phyloP scores from a whole-genome alignment of 2,797 vertebrate genomes.

The Oceanodroma leucorhoa region DNA sequence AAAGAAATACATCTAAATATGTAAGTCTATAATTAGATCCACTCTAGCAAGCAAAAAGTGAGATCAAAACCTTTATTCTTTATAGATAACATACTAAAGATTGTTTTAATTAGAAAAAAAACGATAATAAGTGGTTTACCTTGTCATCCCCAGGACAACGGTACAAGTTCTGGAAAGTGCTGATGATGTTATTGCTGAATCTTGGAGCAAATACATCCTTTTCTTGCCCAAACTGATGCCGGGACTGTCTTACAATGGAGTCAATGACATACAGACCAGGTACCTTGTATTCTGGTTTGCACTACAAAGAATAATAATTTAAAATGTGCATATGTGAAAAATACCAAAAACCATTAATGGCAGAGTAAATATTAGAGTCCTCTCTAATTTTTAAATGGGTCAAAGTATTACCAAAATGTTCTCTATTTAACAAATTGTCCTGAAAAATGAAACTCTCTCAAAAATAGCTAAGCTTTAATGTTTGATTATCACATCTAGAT shows the following conservation, averaged over 20 bases:
- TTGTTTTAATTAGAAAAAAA: background rate
- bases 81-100: background rate
- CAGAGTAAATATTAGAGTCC: background rate
- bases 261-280: conserved; percentile 97
- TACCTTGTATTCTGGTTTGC: conserved; percentile 99
- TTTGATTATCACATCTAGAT: background rate
- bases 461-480: background rate
- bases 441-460: background rate
- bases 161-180: conserved; percentile 97
- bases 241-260: conserved; percentile 96
- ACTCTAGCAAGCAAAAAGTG: background rate
- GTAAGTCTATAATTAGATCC: background rate
- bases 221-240: conserved; percentile 98
- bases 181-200: conserved; percentile 98
- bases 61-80: background rate
- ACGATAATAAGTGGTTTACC: conserved; percentile 72
- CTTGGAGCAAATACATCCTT: conserved; percentile 98
- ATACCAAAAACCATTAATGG: background rate
- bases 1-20: background rate
- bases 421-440: background rate
- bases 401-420: background rate
- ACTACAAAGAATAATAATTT: conserved; percentile 74
- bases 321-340: background rate
- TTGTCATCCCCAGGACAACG: conserved; percentile 97
- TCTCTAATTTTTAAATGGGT: background rate